Percentiles rank a stretch among this genome's conserved stretches.
phyloP scores from a whole-genome alignment of 2,113 vertebrate genomes.

The Anoplopoma fimbria region DNA sequence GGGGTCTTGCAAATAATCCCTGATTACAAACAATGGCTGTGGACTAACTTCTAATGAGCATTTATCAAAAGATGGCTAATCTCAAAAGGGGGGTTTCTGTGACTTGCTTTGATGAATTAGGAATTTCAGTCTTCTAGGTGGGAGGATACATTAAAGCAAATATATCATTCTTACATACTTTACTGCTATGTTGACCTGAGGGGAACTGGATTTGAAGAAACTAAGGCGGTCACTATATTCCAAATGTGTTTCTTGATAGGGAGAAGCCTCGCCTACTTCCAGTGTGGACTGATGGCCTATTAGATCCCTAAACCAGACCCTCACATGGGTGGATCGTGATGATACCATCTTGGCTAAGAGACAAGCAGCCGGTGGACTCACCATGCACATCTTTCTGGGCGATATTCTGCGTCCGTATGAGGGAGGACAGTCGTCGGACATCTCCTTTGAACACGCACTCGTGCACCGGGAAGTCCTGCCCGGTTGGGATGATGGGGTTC shows the following conservation, averaged over 20 bases:
- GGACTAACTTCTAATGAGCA: background rate
- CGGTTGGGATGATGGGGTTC: conserved; percentile 80
- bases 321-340: background rate
- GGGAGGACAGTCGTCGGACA: conserved; percentile 92
- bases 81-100: background rate
- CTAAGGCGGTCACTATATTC: background rate
- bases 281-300: conserved; percentile 36
- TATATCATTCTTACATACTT: too few relatives aligned
- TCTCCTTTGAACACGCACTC: conserved; percentile 97
- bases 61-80: background rate
- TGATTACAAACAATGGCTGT: background rate
- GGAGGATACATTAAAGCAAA: background rate
- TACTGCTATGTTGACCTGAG: background rate
- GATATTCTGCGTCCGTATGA: conserved; percentile 96
- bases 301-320: conserved; percentile 31
- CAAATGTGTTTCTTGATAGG: background rate
- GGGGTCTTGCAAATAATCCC: conserved; percentile 5
- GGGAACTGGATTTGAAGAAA: background rate
- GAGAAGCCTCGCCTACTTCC: conserved; percentile 45
- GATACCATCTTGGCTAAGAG: background rate
- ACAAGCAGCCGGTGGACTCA: conserved; percentile 75
- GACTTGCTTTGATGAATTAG: background rate
- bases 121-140: background rate
- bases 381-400: conserved; percentile 96
- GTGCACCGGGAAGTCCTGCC: conserved; percentile 91